Base-by-base conservation (phyloP, 2,888 invertebrate genomes). In the Agrotis puta region DNA sequence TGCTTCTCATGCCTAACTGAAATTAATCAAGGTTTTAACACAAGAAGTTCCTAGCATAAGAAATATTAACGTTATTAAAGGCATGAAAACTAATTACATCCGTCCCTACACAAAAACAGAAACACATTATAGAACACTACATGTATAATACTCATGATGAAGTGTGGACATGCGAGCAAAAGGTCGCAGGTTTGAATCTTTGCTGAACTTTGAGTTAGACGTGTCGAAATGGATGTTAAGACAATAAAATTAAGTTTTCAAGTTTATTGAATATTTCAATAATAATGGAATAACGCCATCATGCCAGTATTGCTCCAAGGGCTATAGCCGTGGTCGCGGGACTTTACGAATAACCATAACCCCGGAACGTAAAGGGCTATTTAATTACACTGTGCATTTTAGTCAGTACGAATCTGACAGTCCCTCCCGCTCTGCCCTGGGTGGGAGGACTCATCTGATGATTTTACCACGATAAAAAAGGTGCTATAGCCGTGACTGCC, bases 111-210 rank as follows among this genome's bases (percentile, higher is more conserved):
- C 24, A 24, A 54, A 24, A 59, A 22, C 7, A 2, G 6, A 18
- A 3, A 18, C n/a, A 63, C 5, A 56, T 33, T 13, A 18, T 18
- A n/a, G 56, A 22, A 57, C 47, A 64, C n/a, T 51, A 13, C 18
- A n/a, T 11, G 39, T 47, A 47, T 73, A 51, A 73, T 53, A 22
- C 13, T 1, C 14, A 39, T n/a, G 45, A 1, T n/a, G 22, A 13
- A 50, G 57, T 70, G 65, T 77, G 63, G 63, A 66, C 78, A 77
- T 18, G 59, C 43, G 20, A 77, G 54, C 43, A 22, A 69, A 79
- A 82, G 83, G 73, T 79, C 73, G 22, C 54, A 69, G 74, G 64
- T 82, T 79, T 58, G 27, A 56, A 56, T 65, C 68, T 53, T 68
- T 64, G 50, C 6, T 82, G 79, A 79, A 82, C 79, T 66, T 65